Evolutionary conservation across 2,113 vertebrate genomes (phyloP).

Genomic region (Saguinus midas): DNA sequence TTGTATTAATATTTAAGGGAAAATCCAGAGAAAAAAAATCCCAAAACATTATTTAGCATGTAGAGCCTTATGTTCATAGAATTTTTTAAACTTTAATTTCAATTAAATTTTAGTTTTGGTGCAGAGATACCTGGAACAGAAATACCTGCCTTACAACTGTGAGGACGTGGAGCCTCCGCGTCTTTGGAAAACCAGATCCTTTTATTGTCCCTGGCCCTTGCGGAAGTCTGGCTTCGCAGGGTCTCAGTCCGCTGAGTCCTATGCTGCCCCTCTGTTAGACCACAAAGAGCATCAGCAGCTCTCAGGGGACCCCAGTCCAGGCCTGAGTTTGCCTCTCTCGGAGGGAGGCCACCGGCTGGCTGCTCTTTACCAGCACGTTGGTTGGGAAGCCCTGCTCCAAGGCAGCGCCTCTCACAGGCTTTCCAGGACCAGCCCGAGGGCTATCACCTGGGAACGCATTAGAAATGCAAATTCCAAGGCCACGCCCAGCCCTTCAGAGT

Average conservation of each 20-base stretch:
- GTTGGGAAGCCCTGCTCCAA: background rate
- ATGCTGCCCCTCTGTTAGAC: background rate
- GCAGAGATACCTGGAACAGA: background rate
- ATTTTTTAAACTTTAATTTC: background rate
- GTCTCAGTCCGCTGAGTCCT: background rate
- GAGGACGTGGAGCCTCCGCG: background rate
- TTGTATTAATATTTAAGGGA: background rate
- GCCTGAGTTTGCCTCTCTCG: background rate
- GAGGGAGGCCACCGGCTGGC: background rate
- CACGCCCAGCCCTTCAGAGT: background rate
- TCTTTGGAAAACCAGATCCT: background rate
- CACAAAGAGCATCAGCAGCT: background rate
- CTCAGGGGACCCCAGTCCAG: background rate
- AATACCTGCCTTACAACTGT: background rate
- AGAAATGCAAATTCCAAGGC: constrained; percentile 29
- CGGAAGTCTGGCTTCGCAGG: background rate
- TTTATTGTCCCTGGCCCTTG: background rate
- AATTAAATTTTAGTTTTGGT: background rate
- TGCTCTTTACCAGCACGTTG: background rate
- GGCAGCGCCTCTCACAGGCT: too few relatives aligned
- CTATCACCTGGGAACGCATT: background rate
- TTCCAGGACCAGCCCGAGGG: background rate
- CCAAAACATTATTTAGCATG: background rate
- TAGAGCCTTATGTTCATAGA: background rate
- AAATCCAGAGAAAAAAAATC: background rate